These are phyloP conservation scores for Crocidura indochinensis DNA, from an alignment of 2,797 vertebrate species.

Conservation along the genomic window DNA sequence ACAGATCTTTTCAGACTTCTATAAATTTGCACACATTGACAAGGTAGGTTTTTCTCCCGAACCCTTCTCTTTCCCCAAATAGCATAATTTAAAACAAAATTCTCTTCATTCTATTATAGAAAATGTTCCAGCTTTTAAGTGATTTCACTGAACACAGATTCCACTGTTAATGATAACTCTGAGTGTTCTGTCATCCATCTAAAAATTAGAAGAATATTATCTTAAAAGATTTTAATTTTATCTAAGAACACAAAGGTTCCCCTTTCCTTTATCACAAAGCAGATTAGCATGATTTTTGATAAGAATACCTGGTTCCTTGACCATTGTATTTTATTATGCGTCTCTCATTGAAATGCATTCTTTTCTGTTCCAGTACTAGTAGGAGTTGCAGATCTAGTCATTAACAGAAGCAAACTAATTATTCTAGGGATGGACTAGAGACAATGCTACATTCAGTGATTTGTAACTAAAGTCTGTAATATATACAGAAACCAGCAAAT, in stretches of 20 bases:
- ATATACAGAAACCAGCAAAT: neutral
- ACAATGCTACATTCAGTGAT: neutral
- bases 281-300: neutral
- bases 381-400: neutral
- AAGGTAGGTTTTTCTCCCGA: neutral
- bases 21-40: neutral
- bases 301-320: neutral
- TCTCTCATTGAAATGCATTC: neutral
- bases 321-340: neutral
- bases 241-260: neutral
- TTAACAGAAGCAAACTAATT: neutral
- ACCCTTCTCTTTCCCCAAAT: neutral
- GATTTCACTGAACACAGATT: neutral
- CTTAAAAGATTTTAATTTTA: neutral
- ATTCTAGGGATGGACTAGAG: neutral
- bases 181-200: neutral
- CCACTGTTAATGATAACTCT: neutral
- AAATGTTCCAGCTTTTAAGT: neutral
- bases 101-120: neutral
- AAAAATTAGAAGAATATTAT: conserved; percentile 14
- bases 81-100: neutral
- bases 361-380: neutral
- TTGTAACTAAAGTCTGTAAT: neutral
- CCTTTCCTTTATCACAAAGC: conserved; percentile 41
- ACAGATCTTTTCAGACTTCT: neutral